Percentiles rank a stretch among this genome's conserved stretches.
phyloP scores from a whole-genome alignment of 2,888 invertebrate species.

The Synanthedon tipuliformis region DNA sequence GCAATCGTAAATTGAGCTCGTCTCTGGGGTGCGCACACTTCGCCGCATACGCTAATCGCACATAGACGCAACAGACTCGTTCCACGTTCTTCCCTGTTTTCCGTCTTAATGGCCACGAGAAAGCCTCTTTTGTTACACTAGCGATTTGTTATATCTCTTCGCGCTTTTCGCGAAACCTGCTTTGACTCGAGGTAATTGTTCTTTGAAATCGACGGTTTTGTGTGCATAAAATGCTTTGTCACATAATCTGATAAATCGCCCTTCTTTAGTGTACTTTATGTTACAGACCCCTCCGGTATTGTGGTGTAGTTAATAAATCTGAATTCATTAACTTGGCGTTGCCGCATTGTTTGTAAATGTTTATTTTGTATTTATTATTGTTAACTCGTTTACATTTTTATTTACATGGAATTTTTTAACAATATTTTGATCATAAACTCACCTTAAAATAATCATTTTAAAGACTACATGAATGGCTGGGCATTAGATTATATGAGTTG shows the following conservation, averaged over 20 bases:
- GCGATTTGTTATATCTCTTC: conserved; percentile 65
- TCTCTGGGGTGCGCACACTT: conserved; percentile 29
- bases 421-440: no score
- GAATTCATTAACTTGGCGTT: conserved; percentile 35
- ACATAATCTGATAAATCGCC: conserved; percentile 54
- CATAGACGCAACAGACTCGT: conserved; percentile 15
- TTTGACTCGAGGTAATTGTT: conserved; percentile 67
- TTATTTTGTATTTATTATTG: conserved; percentile 5
- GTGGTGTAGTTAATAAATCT: conserved; percentile 43
- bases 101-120: conserved; percentile 62
- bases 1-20: conserved; percentile 55
- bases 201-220: conserved; percentile 61
- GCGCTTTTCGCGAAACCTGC: conserved; percentile 57
- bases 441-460: no score
- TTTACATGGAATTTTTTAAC: no score
- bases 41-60: conserved; percentile 55
- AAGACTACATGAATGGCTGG: conserved; percentile 12
- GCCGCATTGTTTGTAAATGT: neutral
- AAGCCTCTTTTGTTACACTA: conserved; percentile 66
- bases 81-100: conserved; percentile 42
- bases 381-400: neutral
- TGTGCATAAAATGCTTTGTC: conserved; percentile 65
- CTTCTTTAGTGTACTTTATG: conserved; percentile 21
- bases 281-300: conserved; percentile 27
- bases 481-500: conserved; percentile 13